Base-by-base conservation (phyloP, 2,888 invertebrate genomes). In the Cyaniris semiargus region DNA sequence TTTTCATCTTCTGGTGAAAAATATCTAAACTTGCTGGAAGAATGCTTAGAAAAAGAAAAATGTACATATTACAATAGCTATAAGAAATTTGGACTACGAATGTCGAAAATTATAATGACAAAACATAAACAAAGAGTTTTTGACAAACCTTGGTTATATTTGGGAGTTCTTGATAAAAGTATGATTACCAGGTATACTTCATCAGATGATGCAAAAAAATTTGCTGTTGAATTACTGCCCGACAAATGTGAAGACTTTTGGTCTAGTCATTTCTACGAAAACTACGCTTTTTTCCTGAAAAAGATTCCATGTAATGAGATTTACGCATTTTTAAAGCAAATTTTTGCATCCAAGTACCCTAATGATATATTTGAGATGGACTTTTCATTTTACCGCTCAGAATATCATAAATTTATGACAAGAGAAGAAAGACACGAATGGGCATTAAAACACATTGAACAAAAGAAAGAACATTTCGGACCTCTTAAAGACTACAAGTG, bases 111-210 rank as follows among this genome's bases (percentile, higher is more conserved):
- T 77, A 83, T 87, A 21, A 80, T 85, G 77, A 82, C 81, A 44
- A 88, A 88, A 77, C 84, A 89, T 79, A 90, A 87, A 81, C 78
- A 81, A 4, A 84, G 88, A 80, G 85, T 89, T 58, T 78, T 86
- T 58, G 82, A 82, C 4, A 83, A 84, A 6, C 85, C 87, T 15
- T 38, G 76, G 21, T 75, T 87, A 4, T 91, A 90, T 79, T 48
- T 87, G 2, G 79, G 81, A 7, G 75, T 85, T 70, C 77, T 90
- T 4, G 83, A 84, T 66, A 80, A 79, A 78, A 81, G 80, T n/a
- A 78, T 82, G 70, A 34, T 89, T 23, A 72, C 78, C 8, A 87
- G 83, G 79, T 82, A 86, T 74, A 83, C 82, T 71, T 85, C 79
- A 15, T 76, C 78, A 21, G 84, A 86, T 6, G 87, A 90, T 78